Percentiles rank a stretch among this genome's conserved stretches.
Conservation (phyloP, 1,140 invertebrate species). For the Drosophila hydei region DNA sequence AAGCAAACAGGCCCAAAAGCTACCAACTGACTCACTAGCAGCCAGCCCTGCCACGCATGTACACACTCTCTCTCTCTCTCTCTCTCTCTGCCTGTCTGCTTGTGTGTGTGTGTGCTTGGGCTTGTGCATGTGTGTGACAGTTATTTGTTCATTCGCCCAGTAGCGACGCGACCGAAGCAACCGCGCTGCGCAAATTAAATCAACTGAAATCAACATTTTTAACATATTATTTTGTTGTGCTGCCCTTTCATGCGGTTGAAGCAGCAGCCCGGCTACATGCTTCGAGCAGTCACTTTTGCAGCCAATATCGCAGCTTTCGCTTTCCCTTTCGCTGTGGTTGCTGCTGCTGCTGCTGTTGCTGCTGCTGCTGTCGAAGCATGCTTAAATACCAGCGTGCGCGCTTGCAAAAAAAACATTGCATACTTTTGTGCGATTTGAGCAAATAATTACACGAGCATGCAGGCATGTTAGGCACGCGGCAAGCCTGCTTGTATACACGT, state of each 20-base stretch:
- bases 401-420: constrained; percentile 37
- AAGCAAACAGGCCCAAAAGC: constrained; percentile 5
- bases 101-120: no score
- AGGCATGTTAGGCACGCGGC: constrained; percentile 25
- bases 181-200: constrained; percentile 26
- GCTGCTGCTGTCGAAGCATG: constrained; percentile 5
- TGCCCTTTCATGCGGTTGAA: constrained; percentile 1
- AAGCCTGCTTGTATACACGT: not conserved
- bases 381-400: constrained; percentile 21
- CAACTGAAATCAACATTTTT: constrained; percentile 46
- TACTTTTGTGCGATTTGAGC: constrained; percentile 69
- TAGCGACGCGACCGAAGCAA: constrained; percentile 37
- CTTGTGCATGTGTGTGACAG: no score
- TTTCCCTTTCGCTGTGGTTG: not conserved
- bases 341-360: not conserved
- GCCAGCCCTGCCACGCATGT: constrained; percentile 54
- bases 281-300: constrained; percentile 20
- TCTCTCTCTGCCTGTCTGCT: not conserved
- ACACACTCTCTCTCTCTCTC: not conserved
- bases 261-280: not conserved
- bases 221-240: constrained; percentile 2
- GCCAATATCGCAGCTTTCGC: no score
- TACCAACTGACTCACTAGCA: constrained; percentile 4
- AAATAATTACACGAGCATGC: constrained; percentile 64
- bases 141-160: constrained; percentile 29